Conservation (phyloP, 2,113 vertebrate genomes). For the Bubo blakistoni region DNA sequence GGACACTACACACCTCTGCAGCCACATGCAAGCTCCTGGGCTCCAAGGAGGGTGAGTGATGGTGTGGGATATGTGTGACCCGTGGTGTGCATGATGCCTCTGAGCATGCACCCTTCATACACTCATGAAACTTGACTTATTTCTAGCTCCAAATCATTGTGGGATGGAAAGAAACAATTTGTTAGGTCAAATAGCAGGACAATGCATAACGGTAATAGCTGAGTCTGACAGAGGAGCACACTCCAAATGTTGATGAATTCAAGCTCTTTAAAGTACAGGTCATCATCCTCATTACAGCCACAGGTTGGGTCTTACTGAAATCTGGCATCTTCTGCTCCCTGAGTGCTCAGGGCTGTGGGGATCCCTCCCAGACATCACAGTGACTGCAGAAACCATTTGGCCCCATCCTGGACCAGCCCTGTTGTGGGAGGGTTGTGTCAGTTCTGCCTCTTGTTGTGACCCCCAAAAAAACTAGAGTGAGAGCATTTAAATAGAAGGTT, state of each 20-base stretch:
- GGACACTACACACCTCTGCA: background rate
- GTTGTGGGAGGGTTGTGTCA: background rate
- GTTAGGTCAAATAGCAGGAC: background rate
- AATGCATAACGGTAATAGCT: background rate
- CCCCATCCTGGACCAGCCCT: fast-evolving
- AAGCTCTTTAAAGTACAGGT: background rate
- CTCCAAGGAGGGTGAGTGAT: background rate
- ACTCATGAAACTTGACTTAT: background rate
- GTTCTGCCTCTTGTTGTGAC: background rate
- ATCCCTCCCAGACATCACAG: background rate
- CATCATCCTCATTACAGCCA: background rate
- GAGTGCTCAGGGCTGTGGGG: background rate
- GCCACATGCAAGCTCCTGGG: background rate
- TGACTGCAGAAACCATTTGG: background rate
- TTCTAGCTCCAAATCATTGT: background rate
- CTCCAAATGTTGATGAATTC: background rate
- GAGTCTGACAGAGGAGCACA: background rate
- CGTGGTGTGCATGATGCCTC: background rate
- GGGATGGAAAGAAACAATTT: background rate
- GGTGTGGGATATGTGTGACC: fast-evolving
- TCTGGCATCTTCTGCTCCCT: background rate
- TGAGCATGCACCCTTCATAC: background rate
- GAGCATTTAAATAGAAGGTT: background rate
- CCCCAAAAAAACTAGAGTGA: background rate
- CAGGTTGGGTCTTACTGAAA: background rate